phyloP scores from a whole-genome alignment of 2,888 invertebrate species.

The Apotomis turbidana region DNA sequence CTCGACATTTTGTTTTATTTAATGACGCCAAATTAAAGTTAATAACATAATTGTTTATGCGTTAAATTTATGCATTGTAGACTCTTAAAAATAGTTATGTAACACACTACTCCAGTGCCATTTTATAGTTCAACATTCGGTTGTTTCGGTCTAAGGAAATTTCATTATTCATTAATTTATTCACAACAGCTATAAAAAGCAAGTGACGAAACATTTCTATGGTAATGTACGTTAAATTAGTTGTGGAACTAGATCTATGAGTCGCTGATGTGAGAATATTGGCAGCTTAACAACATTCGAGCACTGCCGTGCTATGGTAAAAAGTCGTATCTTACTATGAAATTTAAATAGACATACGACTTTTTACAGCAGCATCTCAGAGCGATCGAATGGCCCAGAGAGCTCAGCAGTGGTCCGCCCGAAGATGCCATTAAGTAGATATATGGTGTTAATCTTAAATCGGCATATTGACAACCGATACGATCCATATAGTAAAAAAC shows the following conservation, averaged over 20 bases:
- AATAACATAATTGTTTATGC: constrained; percentile 39
- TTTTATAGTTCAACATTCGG: constrained; percentile 28
- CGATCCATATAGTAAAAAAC: neutral
- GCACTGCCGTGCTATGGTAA: no score
- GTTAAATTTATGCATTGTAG: constrained; percentile 34
- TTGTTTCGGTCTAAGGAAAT: neutral
- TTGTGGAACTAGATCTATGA: constrained; percentile 22
- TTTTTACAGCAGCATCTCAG: neutral
- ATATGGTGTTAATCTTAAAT: constrained; percentile 9
- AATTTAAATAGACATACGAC: no score
- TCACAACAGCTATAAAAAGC: constrained; percentile 24
- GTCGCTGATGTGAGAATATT: constrained; percentile 18
- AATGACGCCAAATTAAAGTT: constrained; percentile 36
- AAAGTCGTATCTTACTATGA: no score
- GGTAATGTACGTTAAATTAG: constrained; percentile 29
- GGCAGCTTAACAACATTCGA: constrained; percentile 9
- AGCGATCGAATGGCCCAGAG: constrained; percentile 3
- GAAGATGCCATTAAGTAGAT: neutral
- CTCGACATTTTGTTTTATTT: constrained; percentile 40
- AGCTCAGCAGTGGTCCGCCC: constrained; percentile 4
- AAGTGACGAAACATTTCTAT: constrained; percentile 33
- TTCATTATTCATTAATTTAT: constrained; percentile 28
- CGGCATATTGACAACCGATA: neutral
- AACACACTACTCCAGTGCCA: constrained; percentile 12
- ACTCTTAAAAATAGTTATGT: constrained; percentile 26